Base-by-base conservation (phyloP, 2,888 invertebrate species). In the Chironomus riparius region DNA sequence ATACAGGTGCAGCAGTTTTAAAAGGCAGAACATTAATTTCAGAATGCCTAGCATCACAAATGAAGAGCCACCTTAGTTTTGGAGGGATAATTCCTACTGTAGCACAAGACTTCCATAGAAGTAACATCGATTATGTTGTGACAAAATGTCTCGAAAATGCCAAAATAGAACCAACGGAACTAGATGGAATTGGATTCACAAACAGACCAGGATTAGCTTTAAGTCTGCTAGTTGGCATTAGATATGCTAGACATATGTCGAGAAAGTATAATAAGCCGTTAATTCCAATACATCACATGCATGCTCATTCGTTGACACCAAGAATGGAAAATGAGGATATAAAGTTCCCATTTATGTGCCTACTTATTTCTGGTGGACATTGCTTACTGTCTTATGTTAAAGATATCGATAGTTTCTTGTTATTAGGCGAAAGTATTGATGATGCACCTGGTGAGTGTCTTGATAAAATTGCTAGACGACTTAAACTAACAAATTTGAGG, bases 281-380 rank as follows among this genome's bases (percentile, higher is more conserved):
- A 78, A 93, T 99, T 81, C 97, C 98, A 0, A 91, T 99, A 77
- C 98, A 99, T 86, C 99, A 99, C 80, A 99, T 99, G 99, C 92
- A 98, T 86, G 98, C 99, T 1, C 99, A 99, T 86, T 97, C 98
- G 4, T 85, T 99, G 77, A 93, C 93, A 15, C 91, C 90, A 22
- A 88, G 97, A 81, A 90, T 97, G 89, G 85, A 87, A 18, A 82
- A 89, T 77, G 84, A 88, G 79, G 81, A 88, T 78, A 85, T 95
- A 71, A 85, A 90, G 76, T 97, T 92, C 86, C 98, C 98, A 24
- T 98, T 92, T 84, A 84, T 98, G 77, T 92, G 93, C 65, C 85
- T 98, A 24, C 86, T 98, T 24, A 90, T 96, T 79, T 98, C 97
- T 80, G 98, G 98, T 68, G 98, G 97, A 0, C 97, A 98, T 83